Evolutionary conservation across 2,797 vertebrate species (phyloP).

Genomic region (Myotis myotis): DNA sequence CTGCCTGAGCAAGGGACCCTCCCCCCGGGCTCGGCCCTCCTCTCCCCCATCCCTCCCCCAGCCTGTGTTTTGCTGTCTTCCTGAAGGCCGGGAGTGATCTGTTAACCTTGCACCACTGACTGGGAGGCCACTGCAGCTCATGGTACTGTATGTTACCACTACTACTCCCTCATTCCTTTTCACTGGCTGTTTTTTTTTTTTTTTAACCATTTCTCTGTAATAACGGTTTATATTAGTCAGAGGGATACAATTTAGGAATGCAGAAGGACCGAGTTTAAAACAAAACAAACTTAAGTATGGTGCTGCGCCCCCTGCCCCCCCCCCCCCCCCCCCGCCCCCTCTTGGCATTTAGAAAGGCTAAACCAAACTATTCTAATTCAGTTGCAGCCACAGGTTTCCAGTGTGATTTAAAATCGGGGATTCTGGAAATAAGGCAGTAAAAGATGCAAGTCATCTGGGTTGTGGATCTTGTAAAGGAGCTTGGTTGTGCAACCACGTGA

Average conservation of each 20-base stretch:
- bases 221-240: constrained; percentile 80
- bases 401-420: constrained; percentile 63
- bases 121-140: constrained; percentile 90
- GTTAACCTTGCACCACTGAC: constrained; percentile 88
- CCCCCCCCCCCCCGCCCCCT: too few relatives aligned
- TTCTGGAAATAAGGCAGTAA: constrained; percentile 53
- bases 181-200: constrained; percentile 64
- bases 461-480: constrained; percentile 67
- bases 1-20: constrained; percentile 74
- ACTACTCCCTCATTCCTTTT: constrained; percentile 95
- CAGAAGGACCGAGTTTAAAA: constrained; percentile 64
- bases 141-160: constrained; percentile 98
- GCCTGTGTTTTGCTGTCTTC: constrained; percentile 76
- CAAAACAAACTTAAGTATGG: constrained; percentile 31
- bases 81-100: constrained; percentile 88
- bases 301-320: not conserved
- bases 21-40: constrained; percentile 54
- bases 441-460: constrained; percentile 8
- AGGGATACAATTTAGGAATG: constrained; percentile 76
- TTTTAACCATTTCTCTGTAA: constrained; percentile 78
- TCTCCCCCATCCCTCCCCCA: constrained; percentile 54
- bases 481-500: constrained; percentile 36
- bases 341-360: constrained; percentile 52
- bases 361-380: constrained; percentile 66
- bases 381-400: constrained; percentile 63